phyloP scores from a whole-genome alignment of 2,113 vertebrate species.

The Eptesicus fuscus region DNA sequence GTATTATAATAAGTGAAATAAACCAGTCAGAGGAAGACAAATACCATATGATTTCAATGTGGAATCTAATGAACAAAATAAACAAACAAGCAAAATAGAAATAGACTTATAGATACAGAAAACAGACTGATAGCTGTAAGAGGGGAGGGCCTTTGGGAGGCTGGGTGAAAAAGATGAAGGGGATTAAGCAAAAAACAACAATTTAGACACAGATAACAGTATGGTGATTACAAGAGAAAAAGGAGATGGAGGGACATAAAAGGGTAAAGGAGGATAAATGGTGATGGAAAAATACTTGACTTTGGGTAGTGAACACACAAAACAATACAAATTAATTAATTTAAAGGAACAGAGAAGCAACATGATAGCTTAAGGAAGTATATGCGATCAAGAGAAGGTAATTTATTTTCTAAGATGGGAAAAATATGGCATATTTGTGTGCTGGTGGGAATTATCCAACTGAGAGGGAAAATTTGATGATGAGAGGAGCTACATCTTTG shows the following conservation, averaged over 20 bases:
- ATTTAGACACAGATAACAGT: not conserved
- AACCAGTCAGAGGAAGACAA: not conserved
- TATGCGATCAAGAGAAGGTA: not conserved
- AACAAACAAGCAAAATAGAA: not conserved
- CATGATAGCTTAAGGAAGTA: not conserved
- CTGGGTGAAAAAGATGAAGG: not conserved
- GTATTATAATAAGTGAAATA: not conserved
- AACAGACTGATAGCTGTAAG: not conserved
- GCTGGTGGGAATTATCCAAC: not conserved
- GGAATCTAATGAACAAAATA: not conserved
- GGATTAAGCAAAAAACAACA: not conserved
- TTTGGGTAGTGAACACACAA: not conserved
- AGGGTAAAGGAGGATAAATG: not conserved
- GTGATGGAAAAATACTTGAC: not conserved
- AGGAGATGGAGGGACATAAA: not conserved
- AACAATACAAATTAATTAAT: not conserved
- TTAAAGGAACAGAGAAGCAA: not conserved
- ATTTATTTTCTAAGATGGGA: not conserved
- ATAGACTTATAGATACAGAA: not conserved
- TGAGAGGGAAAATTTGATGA: not conserved
- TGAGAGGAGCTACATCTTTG: not conserved
- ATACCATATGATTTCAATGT: not conserved
- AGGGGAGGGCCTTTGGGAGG: not conserved
- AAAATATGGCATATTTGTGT: not conserved
- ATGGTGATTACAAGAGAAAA: not conserved